phyloP scores from a whole-genome alignment of 2,888 invertebrate genomes.

The Volucella zonaria region DNA sequence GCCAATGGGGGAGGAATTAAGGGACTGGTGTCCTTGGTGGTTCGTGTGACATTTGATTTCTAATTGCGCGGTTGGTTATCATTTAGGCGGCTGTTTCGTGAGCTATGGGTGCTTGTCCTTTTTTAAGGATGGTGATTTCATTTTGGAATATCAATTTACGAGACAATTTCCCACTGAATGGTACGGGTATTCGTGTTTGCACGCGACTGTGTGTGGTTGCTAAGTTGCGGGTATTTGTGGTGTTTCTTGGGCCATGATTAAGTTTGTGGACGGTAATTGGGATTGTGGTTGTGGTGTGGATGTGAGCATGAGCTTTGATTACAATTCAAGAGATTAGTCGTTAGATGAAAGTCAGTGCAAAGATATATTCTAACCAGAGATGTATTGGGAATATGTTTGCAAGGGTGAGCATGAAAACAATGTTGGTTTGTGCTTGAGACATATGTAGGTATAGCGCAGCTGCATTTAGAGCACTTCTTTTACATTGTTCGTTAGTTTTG shows the following conservation, averaged over 20 bases:
- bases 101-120: slow-evolving; percentile 26
- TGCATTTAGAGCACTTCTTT: too few relatives aligned
- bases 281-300: background rate
- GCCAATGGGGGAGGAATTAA: slow-evolving; percentile 8
- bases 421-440: too few relatives aligned
- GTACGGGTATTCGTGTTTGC: slow-evolving; percentile 14
- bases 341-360: too few relatives aligned
- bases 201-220: slow-evolving; percentile 46
- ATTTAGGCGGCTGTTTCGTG: slow-evolving; percentile 12
- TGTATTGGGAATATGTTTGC: too few relatives aligned
- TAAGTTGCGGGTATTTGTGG: slow-evolving; percentile 29
- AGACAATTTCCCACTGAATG: slow-evolving; percentile 38
- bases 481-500: too few relatives aligned
- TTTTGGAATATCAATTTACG: slow-evolving; percentile 64
- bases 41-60: slow-evolving; percentile 70
- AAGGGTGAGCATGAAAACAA: too few relatives aligned
- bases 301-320: too few relatives aligned
- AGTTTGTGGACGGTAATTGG: background rate
- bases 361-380: too few relatives aligned
- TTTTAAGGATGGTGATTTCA: slow-evolving; percentile 46
- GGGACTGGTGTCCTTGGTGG: slow-evolving; percentile 29
- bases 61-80: slow-evolving; percentile 65
- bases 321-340: too few relatives aligned
- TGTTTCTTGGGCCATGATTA: too few relatives aligned
- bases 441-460: too few relatives aligned